Evolutionary conservation across 2,888 invertebrate species (phyloP).

Genomic region (Campoplex nolae): DNA sequence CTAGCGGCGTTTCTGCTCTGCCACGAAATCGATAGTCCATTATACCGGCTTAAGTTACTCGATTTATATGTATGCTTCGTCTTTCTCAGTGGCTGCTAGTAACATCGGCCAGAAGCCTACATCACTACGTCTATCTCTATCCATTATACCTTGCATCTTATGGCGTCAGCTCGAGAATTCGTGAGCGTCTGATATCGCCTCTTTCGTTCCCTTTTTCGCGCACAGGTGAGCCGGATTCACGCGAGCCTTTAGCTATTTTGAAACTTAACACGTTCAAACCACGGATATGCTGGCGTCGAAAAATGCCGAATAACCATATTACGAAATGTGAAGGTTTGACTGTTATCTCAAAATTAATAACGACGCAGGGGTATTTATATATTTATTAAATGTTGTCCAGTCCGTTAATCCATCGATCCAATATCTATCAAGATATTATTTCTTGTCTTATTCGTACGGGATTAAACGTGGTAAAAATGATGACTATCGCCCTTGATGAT

Average conservation of each 20-base stretch:
- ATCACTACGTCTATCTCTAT: constrained; percentile 36
- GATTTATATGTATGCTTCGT: constrained; percentile 78
- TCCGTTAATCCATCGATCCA: background rate
- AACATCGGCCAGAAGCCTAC: constrained; percentile 49
- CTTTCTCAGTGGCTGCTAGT: constrained; percentile 66
- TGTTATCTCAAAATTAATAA: background rate
- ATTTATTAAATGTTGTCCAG: background rate
- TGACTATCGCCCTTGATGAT: background rate
- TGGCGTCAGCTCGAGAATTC: constrained; percentile 63
- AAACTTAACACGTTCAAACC: constrained; percentile 35
- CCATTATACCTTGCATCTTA: constrained; percentile 52
- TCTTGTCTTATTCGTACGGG: background rate
- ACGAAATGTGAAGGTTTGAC: background rate
- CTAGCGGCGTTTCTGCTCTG: constrained; percentile 62
- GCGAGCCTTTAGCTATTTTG: constrained; percentile 35
- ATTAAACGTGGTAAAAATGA: background rate
- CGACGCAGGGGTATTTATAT: background rate
- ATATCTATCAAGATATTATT: background rate
- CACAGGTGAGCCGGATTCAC: constrained; percentile 33
- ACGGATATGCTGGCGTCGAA: background rate
- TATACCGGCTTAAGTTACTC: constrained; percentile 79
- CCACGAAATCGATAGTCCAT: constrained; percentile 80
- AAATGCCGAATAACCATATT: constrained; percentile 33
- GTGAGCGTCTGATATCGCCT: constrained; percentile 53
- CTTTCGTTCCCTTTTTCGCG: constrained; percentile 32